Conservation (phyloP, 2,888 invertebrate species). For the Kryphioiulus occultus region DNA sequence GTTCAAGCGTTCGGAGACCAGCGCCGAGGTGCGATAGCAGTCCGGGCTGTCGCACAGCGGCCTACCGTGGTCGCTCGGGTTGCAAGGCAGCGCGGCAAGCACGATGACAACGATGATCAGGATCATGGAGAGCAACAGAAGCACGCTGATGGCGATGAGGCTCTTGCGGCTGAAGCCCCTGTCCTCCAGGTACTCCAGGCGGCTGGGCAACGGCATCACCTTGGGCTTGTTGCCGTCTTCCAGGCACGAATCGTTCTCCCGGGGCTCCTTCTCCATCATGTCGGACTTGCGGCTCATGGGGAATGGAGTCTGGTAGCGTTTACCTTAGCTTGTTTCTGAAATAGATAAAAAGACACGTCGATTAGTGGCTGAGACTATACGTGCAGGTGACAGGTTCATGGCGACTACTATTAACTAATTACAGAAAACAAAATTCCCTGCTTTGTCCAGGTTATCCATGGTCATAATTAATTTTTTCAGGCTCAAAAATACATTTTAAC, state of each 20-base stretch:
- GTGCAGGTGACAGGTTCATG: too few species aligned
- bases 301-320: neutral
- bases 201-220: conserved; percentile 13
- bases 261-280: conserved; percentile 50
- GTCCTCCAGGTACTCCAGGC: neutral
- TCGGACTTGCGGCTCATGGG: conserved; percentile 29
- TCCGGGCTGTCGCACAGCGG: conserved; percentile 44
- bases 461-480: too few species aligned
- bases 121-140: conserved; percentile 55
- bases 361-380: too few species aligned
- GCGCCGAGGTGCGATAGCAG: conserved; percentile 48
- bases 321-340: neutral
- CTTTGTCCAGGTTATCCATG: too few species aligned
- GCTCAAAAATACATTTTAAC: too few species aligned
- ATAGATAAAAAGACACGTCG: neutral
- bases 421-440: too few species aligned
- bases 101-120: conserved; percentile 65
- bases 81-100: conserved; percentile 64
- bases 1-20: conserved; percentile 45
- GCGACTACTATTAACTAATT: too few species aligned
- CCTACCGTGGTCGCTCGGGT: conserved; percentile 58
- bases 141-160: conserved; percentile 39
- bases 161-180: conserved; percentile 45
- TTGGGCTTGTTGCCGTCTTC: conserved; percentile 33
- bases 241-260: conserved; percentile 48